Conservation (phyloP, 2,888 invertebrate species). For the Flexamia atlantica region DNA sequence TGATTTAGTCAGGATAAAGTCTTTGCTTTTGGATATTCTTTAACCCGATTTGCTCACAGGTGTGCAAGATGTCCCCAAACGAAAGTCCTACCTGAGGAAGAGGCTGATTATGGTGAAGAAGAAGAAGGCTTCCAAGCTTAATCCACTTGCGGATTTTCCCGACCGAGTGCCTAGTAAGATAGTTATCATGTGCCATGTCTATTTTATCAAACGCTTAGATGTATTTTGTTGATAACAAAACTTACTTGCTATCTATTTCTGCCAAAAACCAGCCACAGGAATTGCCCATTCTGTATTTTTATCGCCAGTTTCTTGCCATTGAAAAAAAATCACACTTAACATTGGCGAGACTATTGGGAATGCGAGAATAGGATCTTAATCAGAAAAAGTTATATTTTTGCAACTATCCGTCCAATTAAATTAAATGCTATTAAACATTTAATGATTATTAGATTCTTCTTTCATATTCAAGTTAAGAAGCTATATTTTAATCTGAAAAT, state of each 20-base stretch:
- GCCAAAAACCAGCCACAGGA: too few species aligned
- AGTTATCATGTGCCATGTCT: slow-evolving; percentile 31
- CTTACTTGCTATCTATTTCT: background rate
- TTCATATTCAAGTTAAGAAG: too few species aligned
- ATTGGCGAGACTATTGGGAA: too few species aligned
- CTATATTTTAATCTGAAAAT: too few species aligned
- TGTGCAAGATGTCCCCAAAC: slow-evolving; percentile 81
- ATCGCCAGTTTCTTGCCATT: background rate
- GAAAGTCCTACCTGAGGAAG: slow-evolving; percentile 76
- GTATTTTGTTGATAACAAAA: background rate
- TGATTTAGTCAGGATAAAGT: too few species aligned
- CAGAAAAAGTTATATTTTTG: background rate
- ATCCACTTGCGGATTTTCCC: background rate
- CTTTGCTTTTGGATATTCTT: too few species aligned
- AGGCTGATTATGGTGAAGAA: slow-evolving; percentile 81
- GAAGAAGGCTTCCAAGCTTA: slow-evolving; percentile 66
- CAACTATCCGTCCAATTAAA: background rate
- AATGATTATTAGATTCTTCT: too few species aligned
- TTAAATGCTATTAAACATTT: background rate
- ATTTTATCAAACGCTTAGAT: slow-evolving; percentile 25
- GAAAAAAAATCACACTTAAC: background rate
- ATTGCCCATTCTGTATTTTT: too few species aligned
- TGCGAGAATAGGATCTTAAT: too few species aligned
- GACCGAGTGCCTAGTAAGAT: slow-evolving; percentile 55
- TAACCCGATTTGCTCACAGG: slow-evolving; percentile 71